Conservation (phyloP, 2,797 vertebrate genomes). For the Buphagus erythrorhynchus region DNA sequence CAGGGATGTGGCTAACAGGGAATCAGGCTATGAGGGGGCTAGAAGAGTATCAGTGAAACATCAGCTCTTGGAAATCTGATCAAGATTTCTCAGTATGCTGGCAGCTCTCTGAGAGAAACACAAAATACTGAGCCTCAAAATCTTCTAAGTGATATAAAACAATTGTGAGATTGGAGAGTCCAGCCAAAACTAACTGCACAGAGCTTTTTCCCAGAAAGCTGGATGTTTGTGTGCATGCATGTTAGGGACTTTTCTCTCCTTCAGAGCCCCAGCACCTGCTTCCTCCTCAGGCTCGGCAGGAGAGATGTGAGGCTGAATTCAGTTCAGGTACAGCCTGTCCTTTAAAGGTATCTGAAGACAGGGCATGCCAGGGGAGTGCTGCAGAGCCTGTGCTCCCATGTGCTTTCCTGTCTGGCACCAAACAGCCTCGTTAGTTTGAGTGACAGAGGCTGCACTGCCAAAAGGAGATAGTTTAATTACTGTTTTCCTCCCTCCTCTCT, state of each 20-base stretch:
- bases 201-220: neutral
- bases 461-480: slow-evolving; percentile 57
- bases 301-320: neutral
- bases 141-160: neutral
- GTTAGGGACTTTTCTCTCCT: neutral
- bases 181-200: neutral
- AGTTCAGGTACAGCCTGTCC: neutral
- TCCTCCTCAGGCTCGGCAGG: neutral
- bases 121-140: neutral
- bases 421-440: neutral
- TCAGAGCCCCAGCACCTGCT: neutral
- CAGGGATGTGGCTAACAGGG: neutral
- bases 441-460: neutral
- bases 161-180: neutral
- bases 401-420: neutral
- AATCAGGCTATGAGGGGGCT: neutral
- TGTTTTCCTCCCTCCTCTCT: slow-evolving; percentile 3
- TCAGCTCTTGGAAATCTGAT: neutral
- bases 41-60: neutral
- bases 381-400: neutral
- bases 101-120: neutral
- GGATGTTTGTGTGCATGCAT: neutral
- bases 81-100: neutral
- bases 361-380: neutral
- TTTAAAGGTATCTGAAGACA: neutral